Percentiles rank a stretch among this genome's conserved stretches.
Evolutionary conservation across 2,797 vertebrate species (phyloP).

Genomic region (Rhinichthys osculus): DNA sequence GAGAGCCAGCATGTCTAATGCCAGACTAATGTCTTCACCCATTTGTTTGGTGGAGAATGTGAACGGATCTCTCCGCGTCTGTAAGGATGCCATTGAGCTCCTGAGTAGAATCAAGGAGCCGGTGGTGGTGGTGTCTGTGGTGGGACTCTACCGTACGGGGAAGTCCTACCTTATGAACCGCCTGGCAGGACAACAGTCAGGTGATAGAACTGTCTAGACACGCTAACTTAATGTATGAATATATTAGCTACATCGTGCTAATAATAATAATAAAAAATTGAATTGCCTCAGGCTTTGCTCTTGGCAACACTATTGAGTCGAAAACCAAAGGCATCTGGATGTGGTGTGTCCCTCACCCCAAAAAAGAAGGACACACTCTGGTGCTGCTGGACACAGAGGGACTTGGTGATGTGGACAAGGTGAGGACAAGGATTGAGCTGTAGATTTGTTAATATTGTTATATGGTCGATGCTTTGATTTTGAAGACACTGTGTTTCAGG

Average conservation of each 20-base stretch:
- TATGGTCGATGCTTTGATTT: not conserved
- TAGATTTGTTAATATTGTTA: not conserved
- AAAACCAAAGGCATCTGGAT: conserved; percentile 79
- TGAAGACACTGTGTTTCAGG: conserved; percentile 57
- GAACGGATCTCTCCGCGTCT: conserved; percentile 25
- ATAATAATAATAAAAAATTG: not conserved
- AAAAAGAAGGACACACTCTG: conserved; percentile 54
- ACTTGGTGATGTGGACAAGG: conserved; percentile 71
- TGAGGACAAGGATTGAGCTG: not conserved
- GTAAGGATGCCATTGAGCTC: conserved; percentile 58
- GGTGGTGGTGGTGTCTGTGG: conserved; percentile 74
- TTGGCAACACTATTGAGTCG: conserved; percentile 66
- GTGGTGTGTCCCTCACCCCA: conserved; percentile 73
- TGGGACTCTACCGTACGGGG: conserved; percentile 73
- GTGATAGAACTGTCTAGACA: conserved; percentile 32
- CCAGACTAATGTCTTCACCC: conserved; percentile 17
- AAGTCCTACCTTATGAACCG: conserved; percentile 79
- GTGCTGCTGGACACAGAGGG: conserved; percentile 78
- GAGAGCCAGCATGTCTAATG: conserved; percentile 20
- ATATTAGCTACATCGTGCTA: conserved; percentile 1
- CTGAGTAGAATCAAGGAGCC: conserved; percentile 67
- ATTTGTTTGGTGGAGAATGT: conserved; percentile 57
- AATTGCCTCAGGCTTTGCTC: conserved; percentile 68
- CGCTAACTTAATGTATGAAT: not conserved
- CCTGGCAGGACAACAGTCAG: conserved; percentile 64